Conservation (phyloP, 2,888 invertebrate species). For the Periphyllus acericola region DNA sequence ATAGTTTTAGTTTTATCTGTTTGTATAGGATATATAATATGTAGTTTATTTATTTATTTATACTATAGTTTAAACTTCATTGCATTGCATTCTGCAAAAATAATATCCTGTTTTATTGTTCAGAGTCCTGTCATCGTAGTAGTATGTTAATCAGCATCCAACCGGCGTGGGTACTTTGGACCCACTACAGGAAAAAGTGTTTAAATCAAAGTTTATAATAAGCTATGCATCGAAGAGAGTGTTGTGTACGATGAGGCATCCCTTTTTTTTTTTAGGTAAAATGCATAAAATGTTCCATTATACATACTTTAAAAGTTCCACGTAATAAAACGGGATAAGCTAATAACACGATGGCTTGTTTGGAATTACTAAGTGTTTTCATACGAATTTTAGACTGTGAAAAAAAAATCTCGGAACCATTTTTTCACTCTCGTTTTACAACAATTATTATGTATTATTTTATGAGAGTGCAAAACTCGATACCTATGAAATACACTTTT, state of each 20-base stretch:
- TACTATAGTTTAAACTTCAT: background rate
- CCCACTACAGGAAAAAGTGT: background rate
- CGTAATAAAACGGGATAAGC: too few relatives aligned
- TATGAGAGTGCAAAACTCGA: too few relatives aligned
- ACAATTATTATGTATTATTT: too few relatives aligned
- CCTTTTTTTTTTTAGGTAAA: background rate
- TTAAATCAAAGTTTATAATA: constrained; percentile 10
- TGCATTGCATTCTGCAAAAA: background rate
- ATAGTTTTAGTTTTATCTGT: background rate
- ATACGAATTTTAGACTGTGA: too few relatives aligned
- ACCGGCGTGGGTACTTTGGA: background rate
- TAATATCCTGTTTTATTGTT: background rate
- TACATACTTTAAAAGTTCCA: too few relatives aligned
- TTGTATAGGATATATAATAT: too few relatives aligned
- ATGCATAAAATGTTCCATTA: background rate
- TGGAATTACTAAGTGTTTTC: too few relatives aligned
- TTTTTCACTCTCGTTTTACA: too few relatives aligned
- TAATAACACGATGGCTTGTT: too few relatives aligned
- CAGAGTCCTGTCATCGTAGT: background rate
- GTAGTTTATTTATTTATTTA: too few relatives aligned
- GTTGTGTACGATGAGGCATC: background rate
- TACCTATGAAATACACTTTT: too few relatives aligned
- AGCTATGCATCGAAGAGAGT: background rate
- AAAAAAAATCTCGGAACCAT: too few relatives aligned
- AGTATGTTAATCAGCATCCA: constrained; percentile 8